Conservation (phyloP, 2,113 vertebrate genomes). For the Lycocorax pyrrhopterus region DNA sequence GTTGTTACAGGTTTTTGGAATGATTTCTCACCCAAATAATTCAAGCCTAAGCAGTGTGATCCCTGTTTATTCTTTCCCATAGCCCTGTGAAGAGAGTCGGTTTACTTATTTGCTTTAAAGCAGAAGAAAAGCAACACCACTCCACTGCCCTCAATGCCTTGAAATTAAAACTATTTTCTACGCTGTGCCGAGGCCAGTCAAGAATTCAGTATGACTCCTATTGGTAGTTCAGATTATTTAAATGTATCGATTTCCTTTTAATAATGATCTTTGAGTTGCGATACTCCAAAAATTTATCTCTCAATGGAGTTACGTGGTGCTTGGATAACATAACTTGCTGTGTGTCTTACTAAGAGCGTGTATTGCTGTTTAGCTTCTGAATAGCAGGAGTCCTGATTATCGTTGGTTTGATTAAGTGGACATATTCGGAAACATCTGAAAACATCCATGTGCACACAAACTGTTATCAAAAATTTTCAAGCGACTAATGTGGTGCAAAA, state of each 20-base stretch:
- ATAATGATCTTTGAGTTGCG: neutral
- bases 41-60: neutral
- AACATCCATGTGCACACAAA: neutral
- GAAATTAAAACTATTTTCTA: neutral
- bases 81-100: rapidly evolving
- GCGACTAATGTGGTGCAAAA: neutral
- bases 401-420: neutral
- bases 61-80: rapidly evolving
- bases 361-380: neutral
- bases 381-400: neutral
- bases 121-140: neutral
- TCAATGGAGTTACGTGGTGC: rapidly evolving
- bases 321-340: neutral
- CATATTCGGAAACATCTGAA: neutral
- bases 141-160: neutral
- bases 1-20: neutral
- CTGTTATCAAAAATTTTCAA: neutral
- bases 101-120: neutral
- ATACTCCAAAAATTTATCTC: neutral
- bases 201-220: neutral
- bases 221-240: neutral
- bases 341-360: rapidly evolving
- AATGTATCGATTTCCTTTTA: rapidly evolving
- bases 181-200: neutral
- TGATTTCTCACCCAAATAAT: neutral